Evolutionary conservation across 2,888 invertebrate species (phyloP).

Genomic region (Parochlus steinenii): DNA sequence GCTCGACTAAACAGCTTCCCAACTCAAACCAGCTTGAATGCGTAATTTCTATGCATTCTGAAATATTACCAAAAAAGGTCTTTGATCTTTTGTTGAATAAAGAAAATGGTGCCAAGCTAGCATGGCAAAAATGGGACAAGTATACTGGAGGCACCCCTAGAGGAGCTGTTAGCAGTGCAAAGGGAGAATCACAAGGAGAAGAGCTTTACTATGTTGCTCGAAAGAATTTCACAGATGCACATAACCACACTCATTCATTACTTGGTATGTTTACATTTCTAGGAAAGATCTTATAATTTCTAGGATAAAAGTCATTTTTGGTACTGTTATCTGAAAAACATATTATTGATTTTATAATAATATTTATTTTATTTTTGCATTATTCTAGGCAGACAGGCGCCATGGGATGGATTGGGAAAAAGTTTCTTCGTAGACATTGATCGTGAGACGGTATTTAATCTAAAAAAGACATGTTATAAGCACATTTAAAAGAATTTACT

Average conservation of each 20-base stretch:
- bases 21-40: conserved; percentile 41
- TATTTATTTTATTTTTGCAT: background rate
- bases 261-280: no score
- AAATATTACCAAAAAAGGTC: conserved; percentile 36
- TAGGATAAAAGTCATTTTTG: no score
- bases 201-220: no score
- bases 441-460: background rate
- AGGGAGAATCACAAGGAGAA: no score
- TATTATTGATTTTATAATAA: background rate
- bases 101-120: conserved; percentile 56
- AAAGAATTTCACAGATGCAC: no score
- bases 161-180: no score
- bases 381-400: background rate
- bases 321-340: no score
- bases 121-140: conserved; percentile 61
- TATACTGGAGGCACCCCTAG: no score
- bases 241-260: no score
- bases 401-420: background rate
- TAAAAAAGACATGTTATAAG: no score
- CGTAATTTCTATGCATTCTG: conserved; percentile 42
- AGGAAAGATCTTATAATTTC: no score
- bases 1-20: conserved; percentile 32
- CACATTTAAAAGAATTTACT: no score
- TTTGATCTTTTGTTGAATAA: conserved; percentile 64
- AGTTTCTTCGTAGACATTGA: background rate